These are phyloP conservation scores for Dysdera silvatica DNA, from an alignment of 1,140 invertebrate species.

Conservation along the genomic window DNA sequence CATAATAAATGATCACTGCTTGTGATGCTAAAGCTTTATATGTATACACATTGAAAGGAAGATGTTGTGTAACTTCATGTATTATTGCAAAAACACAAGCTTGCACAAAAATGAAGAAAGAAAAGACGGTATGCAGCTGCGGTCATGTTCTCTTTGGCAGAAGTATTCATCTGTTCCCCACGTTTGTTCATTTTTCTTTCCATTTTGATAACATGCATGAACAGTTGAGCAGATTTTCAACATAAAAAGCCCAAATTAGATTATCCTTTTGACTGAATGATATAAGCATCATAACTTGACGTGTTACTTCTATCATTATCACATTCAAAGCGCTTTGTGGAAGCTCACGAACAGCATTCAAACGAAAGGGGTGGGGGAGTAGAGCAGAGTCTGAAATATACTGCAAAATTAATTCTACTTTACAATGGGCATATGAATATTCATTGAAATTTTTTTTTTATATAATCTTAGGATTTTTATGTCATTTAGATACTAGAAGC, in stretches of 20 bases:
- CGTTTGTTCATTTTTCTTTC: not conserved
- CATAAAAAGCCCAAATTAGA: not conserved
- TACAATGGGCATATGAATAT: not conserved
- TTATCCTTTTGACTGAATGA: not conserved
- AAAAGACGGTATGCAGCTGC: slow-evolving; percentile 2
- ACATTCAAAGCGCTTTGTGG: not conserved
- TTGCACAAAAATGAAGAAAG: slow-evolving; percentile 13
- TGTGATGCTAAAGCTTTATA: not conserved
- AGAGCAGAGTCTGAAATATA: not conserved
- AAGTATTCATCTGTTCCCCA: not conserved
- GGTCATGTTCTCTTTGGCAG: not conserved
- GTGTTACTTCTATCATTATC: slow-evolving; percentile 3
- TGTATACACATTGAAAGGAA: not conserved
- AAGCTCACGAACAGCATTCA: not conserved
- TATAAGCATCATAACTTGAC: not conserved
- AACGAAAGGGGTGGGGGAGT: not conserved
- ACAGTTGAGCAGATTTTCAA: slow-evolving; percentile 2
- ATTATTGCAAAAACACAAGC: slow-evolving; percentile 9
- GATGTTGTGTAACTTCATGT: not conserved
- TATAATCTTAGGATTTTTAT: not conserved
- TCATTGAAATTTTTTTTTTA: not conserved
- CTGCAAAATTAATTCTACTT: not conserved
- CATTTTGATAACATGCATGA: slow-evolving; percentile 8
- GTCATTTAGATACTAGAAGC: not conserved
- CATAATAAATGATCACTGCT: slow-evolving; percentile 12